Evolutionary conservation across 35 echinoderm and acorn worm species (phyloP).

Genomic region (Lytechinus variegatus): DNA sequence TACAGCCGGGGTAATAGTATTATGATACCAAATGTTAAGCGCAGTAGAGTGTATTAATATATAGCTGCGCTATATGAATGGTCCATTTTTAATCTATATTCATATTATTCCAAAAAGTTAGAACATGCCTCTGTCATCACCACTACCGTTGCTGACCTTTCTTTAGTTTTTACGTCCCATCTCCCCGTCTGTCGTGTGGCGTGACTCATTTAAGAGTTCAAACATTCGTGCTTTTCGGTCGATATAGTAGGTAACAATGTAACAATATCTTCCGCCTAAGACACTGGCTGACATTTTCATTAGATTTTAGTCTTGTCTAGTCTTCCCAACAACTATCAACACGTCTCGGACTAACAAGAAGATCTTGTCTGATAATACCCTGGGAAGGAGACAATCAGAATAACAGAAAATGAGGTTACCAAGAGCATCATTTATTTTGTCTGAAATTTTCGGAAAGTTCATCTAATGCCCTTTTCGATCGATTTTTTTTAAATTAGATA

Average conservation of each 20-base stretch:
- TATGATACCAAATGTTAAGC: too few species aligned
- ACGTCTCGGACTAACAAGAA: background rate
- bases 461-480: background rate
- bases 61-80: too few species aligned
- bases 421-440: background rate
- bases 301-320: background rate
- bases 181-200: background rate
- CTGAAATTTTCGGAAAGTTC: background rate
- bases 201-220: background rate
- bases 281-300: background rate
- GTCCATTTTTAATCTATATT: too few species aligned
- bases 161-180: background rate
- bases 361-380: background rate
- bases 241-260: background rate
- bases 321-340: background rate
- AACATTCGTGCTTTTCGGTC: background rate
- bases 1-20: too few species aligned
- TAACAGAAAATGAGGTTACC: background rate
- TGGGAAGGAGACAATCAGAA: background rate
- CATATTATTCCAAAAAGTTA: too few species aligned
- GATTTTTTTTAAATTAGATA: too few species aligned
- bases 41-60: too few species aligned
- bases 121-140: too few species aligned
- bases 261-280: background rate
- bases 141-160: too few species aligned